Evolutionary conservation across 2,888 invertebrate genomes (phyloP), one percentile per base, ranked within the genome.

Genomic region (Rhagonycha lutea): DNA sequence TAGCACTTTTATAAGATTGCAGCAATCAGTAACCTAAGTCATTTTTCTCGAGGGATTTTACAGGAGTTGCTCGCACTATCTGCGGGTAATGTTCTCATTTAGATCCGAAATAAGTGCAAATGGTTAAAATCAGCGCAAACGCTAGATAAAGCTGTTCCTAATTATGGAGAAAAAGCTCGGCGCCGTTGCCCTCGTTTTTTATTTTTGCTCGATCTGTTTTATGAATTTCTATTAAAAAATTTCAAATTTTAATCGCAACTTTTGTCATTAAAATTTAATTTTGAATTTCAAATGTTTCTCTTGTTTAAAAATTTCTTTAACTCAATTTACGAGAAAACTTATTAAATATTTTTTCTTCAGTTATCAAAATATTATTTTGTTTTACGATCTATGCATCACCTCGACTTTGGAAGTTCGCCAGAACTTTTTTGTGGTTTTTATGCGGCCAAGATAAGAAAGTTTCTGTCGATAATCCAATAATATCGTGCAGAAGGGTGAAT

Each of bases 11-110:
- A 71, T 62, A 29, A 69, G 70, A 63, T 32, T 28, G 69, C 29
- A 70, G 28, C 74, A 72, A 74, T 73, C 73, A 62, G 26, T 26
- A 61, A 65, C 61, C 29, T 67, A 23, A 71, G 79, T 81, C 80
- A 82, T 81, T 82, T 82, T 83, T 82, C 81, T 82, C 79, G 72
- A 14, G 80, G 75, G 81, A 82, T 81, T 82, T 82, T 83, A 82
- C 79, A 80, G 28, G 12, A 74, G 81, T 79, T 77, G 72, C 63
- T 65, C 77, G 76, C 82, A 79, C 80, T 82, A 83, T 83, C 82
- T 82, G 82, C 79, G 78, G 80, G 77, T 82, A 82, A 81, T 80
- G 81, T 79, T 79, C 81, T 80, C 81, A 83, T 83, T 81, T 77
- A 71, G 70, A 69, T 26, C 69, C 60, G 23, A 73, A 76, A 73